Percentiles rank a stretch among this genome's conserved stretches.
These are phyloP conservation scores for Lophochroa leadbeateri DNA, from an alignment of 2,113 vertebrate species.

Conservation along the genomic window DNA sequence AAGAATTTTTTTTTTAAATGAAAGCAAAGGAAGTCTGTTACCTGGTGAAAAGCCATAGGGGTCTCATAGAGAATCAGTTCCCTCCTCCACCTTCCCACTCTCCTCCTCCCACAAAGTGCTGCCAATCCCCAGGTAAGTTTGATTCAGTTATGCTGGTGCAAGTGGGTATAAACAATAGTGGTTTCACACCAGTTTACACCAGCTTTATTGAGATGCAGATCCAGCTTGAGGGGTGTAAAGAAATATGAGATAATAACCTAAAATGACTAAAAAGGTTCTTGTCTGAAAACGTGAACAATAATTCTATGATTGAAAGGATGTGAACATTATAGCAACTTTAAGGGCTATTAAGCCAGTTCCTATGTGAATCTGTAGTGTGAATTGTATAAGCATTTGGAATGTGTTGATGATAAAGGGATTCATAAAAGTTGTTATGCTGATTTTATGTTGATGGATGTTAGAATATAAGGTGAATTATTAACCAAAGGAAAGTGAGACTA, in stretches of 20 bases:
- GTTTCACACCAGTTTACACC: not conserved
- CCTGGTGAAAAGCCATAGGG: not conserved
- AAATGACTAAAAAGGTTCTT: slow-evolving; percentile 70
- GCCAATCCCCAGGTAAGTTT: not conserved
- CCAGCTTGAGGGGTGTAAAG: slow-evolving; percentile 14
- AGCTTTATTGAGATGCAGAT: slow-evolving; percentile 24
- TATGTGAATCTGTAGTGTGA: slow-evolving; percentile 74
- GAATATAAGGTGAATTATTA: slow-evolving; percentile 81
- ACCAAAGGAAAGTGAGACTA: slow-evolving; percentile 79
- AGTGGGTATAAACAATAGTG: not conserved
- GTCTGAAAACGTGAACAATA: slow-evolving; percentile 73
- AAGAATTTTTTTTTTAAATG: not conserved
- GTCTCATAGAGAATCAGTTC: not conserved
- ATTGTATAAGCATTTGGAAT: slow-evolving; percentile 80
- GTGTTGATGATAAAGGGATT: slow-evolving; percentile 80
- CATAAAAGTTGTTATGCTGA: slow-evolving; percentile 83
- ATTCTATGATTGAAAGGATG: slow-evolving; percentile 73
- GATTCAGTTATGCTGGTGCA: not conserved
- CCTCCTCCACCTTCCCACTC: not conserved
- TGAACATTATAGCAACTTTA: slow-evolving; percentile 76
- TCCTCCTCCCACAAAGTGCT: not conserved
- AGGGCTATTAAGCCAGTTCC: slow-evolving; percentile 80
- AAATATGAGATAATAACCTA: slow-evolving; percentile 40
- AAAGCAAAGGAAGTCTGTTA: not conserved
- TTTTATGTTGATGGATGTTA: slow-evolving; percentile 83